Base-by-base conservation (phyloP, 2,113 vertebrate species). In the Microcebus ravelobensis region DNA sequence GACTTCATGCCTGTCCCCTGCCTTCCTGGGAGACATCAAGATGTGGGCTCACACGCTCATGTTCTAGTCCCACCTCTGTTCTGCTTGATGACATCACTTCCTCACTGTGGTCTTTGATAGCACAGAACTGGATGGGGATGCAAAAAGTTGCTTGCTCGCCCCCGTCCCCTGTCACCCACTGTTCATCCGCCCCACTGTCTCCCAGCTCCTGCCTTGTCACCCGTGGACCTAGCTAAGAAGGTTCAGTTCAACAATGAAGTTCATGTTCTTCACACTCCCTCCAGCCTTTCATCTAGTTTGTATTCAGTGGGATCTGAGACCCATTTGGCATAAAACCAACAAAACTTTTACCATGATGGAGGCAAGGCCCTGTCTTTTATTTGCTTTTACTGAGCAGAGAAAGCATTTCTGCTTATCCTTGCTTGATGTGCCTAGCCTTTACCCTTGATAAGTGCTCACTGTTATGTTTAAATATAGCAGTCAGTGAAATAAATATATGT, bases 341-440 rank as follows among this genome's bases (percentile, higher is more conserved):
- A 31, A 59, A 68, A 27, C 8, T 50, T 76, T 50, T 77, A 36
- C 73, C 39, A 6, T 25, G 42, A 42, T n/a, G 2, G 42, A 73
- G n/a, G 55, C 20, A 57, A 85, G 27, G 5, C 8, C 17, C 8
- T 87, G 8, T 71, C 20, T 84, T 70, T 70, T 57, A 50, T 50
- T 84, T 3, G 6, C 0, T 68, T 50, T 95, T n/a, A 29, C 20
- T 27, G 11, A 67, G 27, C 50, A 42, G 55, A 82, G 39, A 67
- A 71, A 84, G 31, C 55, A 50, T 91, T 96, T 80, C 71, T 86
- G 70, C 21, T 68, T 83, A 8, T 55, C 17, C 13, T 87, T 90
- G 59, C 31, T 88, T 31, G 20, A 52, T 50, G 23, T 82, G 29
- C 36, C 57, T 31, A 65, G 34, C 12, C 27, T 94, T 31, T 77